Conservation (phyloP, 2,888 invertebrate genomes). For the Oscheius sp. region DNA sequence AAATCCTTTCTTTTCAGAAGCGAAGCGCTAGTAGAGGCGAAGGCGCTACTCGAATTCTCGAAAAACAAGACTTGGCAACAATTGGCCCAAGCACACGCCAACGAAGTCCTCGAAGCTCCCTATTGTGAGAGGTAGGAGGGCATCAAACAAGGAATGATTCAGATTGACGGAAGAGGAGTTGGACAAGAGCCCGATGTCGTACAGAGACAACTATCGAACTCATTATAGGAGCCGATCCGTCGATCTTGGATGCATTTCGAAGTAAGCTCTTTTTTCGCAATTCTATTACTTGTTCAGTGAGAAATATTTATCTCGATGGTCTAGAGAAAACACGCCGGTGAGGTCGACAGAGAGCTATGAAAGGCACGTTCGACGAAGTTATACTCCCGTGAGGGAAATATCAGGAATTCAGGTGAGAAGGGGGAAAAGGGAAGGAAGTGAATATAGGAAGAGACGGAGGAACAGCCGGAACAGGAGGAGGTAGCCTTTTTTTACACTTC, state of each 20-base stretch:
- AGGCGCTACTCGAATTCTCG: slow-evolving; percentile 49
- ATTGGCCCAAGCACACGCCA: slow-evolving; percentile 41
- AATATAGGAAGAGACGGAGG: slow-evolving; percentile 16
- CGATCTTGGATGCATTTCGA: slow-evolving; percentile 48
- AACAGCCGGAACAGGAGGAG: slow-evolving; percentile 1
- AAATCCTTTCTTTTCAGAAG: slow-evolving; percentile 25
- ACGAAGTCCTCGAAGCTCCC: slow-evolving; percentile 41
- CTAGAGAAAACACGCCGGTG: slow-evolving; percentile 68
- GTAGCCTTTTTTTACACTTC: slow-evolving; percentile 4
- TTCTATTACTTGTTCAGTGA: slow-evolving; percentile 39
- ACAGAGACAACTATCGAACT: slow-evolving; percentile 38
- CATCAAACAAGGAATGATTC: not conserved
- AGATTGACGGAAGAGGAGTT: slow-evolving; percentile 52
- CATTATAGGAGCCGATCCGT: slow-evolving; percentile 48
- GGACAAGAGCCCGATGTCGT: slow-evolving; percentile 48
- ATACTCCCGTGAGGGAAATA: slow-evolving; percentile 68
- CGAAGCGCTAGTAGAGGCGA: slow-evolving; percentile 45
- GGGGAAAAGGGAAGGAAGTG: not conserved
- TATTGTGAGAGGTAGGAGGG: slow-evolving; percentile 48
- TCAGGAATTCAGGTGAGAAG: slow-evolving; percentile 33
- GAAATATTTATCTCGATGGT: slow-evolving; percentile 68
- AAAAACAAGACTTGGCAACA: slow-evolving; percentile 53
- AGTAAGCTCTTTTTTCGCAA: slow-evolving; percentile 26
- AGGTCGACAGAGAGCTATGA: slow-evolving; percentile 58
- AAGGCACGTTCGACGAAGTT: slow-evolving; percentile 63